Evolutionary conservation across 1,140 invertebrate species (phyloP).

Genomic region (Brachionus plicatilis): DNA sequence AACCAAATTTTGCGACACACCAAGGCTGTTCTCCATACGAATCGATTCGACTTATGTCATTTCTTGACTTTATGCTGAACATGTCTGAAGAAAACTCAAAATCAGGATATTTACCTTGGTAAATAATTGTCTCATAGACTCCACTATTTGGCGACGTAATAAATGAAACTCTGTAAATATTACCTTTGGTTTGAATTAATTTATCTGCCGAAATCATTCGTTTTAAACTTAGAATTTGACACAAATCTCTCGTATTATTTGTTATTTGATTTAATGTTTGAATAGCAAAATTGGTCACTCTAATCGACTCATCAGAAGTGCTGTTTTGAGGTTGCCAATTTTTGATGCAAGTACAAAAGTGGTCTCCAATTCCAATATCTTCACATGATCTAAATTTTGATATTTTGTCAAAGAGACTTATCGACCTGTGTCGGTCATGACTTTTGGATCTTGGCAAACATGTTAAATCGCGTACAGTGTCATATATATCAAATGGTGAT

Average conservation of each 20-base stretch:
- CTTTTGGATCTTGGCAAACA: not conserved
- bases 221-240: conserved; percentile 61
- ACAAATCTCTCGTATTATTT: conserved; percentile 60
- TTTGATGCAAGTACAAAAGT: conserved; percentile 85
- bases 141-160: conserved; percentile 67
- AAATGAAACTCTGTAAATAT: conserved; percentile 72
- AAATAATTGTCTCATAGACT: conserved; percentile 60
- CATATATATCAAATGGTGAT: conserved; percentile 74
- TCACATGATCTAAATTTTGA: conserved; percentile 68
- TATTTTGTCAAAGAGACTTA: conserved; percentile 62
- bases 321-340: conserved; percentile 62
- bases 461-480: conserved; percentile 61
- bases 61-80: no score
- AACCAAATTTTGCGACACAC: not conserved
- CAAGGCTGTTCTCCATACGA: conserved; percentile 63
- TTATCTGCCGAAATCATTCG: conserved; percentile 66
- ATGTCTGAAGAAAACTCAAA: no score
- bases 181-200: conserved; percentile 61
- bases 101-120: no score
- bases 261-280: conserved; percentile 65
- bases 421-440: not conserved
- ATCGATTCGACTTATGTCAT: conserved; percentile 49
- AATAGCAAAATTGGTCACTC: conserved; percentile 60
- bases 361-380: conserved; percentile 79
- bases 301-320: conserved; percentile 51